phyloP scores from a whole-genome alignment of 2,797 vertebrate genomes.

The Anableps anableps region DNA sequence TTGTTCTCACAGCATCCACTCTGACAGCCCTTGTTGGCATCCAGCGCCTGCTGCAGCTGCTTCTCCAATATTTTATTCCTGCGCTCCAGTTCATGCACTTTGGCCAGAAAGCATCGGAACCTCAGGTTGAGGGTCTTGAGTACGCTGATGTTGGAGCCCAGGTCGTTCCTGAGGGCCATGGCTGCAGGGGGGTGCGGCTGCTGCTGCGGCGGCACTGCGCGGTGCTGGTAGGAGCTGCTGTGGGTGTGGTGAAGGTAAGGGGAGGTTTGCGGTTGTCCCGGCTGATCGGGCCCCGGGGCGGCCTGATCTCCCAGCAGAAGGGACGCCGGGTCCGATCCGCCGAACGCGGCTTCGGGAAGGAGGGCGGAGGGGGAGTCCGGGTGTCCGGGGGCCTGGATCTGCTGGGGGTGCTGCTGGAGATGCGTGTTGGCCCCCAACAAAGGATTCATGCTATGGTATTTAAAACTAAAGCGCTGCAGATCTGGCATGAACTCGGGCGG shows the following conservation, averaged over 20 bases:
- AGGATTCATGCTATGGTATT: constrained; percentile 91
- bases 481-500: constrained; percentile 86
- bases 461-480: constrained; percentile 86
- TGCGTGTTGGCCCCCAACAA: constrained; percentile 88
- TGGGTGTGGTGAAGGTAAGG: constrained; percentile 57
- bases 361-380: constrained; percentile 81
- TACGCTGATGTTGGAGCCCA: constrained; percentile 97
- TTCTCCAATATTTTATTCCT: constrained; percentile 95
- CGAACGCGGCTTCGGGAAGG: constrained; percentile 71
- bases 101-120: constrained; percentile 96
- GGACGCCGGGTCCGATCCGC: constrained; percentile 66
- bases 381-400: constrained; percentile 71
- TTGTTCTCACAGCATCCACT: constrained; percentile 72
- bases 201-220: constrained; percentile 40
- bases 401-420: constrained; percentile 82
- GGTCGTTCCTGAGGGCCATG: constrained; percentile 94
- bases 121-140: constrained; percentile 95
- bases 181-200: constrained; percentile 82
- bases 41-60: constrained; percentile 92
- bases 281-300: constrained; percentile 57
- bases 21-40: constrained; percentile 75
- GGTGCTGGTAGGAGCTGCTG: constrained; percentile 63
- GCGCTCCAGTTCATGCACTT: constrained; percentile 95
- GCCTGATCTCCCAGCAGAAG: constrained; percentile 68
- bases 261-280: constrained; percentile 60